These are phyloP conservation scores for Drosophila prosaltans DNA, from an alignment of 1,140 invertebrate genomes.

Conservation along the genomic window DNA sequence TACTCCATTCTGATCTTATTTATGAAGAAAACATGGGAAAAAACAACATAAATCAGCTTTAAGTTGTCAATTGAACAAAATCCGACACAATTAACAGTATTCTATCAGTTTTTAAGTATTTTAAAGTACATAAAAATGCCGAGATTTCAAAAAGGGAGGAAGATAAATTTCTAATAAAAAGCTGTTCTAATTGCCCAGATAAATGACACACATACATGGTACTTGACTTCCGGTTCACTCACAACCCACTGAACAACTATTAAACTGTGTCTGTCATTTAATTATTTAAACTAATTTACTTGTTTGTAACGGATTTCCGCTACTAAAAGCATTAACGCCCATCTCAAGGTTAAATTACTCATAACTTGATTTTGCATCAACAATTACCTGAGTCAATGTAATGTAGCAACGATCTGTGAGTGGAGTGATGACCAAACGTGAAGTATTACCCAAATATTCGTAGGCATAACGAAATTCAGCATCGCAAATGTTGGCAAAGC, in stretches of 20 bases:
- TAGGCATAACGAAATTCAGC: conserved; percentile 91
- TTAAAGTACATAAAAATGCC: conserved; percentile 23
- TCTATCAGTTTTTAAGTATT: too few relatives aligned
- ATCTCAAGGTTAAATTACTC: conserved; percentile 1
- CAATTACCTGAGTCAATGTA: conserved; percentile 88
- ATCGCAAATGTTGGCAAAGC: conserved; percentile 94
- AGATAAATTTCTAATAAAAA: conserved; percentile 11
- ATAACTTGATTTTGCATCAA: background rate
- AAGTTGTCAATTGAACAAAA: too few relatives aligned
- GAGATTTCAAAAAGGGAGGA: background rate
- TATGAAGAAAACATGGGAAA: too few relatives aligned
- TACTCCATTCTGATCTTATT: too few relatives aligned
- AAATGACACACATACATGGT: conserved; percentile 14
- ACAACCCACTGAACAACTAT: background rate
- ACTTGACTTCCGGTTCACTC: conserved; percentile 43
- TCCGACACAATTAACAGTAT: too few relatives aligned
- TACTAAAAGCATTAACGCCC: conserved; percentile 46
- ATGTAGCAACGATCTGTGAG: conserved; percentile 94
- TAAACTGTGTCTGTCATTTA: conserved; percentile 33
- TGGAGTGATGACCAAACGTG: conserved; percentile 92
- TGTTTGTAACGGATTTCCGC: conserved; percentile 50
- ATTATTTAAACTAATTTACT: conserved; percentile 48
- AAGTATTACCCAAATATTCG: conserved; percentile 93
- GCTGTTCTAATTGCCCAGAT: conserved; percentile 35
- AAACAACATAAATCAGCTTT: too few relatives aligned